phyloP scores from a whole-genome alignment of 1,140 invertebrate species.

The Chymomyza costata region DNA sequence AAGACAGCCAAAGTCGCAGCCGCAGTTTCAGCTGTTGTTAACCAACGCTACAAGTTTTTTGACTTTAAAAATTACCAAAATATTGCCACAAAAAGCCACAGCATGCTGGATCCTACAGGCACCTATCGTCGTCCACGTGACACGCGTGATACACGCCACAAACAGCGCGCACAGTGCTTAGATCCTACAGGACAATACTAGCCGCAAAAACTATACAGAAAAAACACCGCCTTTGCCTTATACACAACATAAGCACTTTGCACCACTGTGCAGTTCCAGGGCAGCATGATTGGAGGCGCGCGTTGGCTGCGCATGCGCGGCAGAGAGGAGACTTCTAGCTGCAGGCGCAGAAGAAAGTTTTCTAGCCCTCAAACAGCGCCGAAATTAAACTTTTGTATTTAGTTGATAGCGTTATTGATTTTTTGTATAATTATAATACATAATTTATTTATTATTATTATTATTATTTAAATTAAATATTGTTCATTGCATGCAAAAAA shows the following conservation, averaged over 20 bases:
- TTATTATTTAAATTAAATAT: conserved; percentile 54
- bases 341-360: conserved; percentile 68
- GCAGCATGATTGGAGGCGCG: conserved; percentile 65
- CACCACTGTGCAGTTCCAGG: too few species aligned
- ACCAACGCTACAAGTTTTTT: background rate
- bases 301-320: conserved; percentile 69
- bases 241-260: conserved; percentile 31
- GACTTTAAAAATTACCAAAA: conserved; percentile 14
- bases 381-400: conserved; percentile 50
- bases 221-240: conserved; percentile 59
- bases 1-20: conserved; percentile 11
- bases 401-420: conserved; percentile 26
- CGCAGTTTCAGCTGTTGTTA: background rate
- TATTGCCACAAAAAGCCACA: conserved; percentile 20
- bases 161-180: conserved; percentile 42
- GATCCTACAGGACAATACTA: conserved; percentile 73
- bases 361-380: background rate
- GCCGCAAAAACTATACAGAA: conserved; percentile 2
- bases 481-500: conserved; percentile 43
- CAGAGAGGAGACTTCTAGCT: conserved; percentile 75
- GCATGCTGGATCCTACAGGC: conserved; percentile 65
- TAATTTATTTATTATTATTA: conserved; percentile 43
- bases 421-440: conserved; percentile 43
- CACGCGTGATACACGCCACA: conserved; percentile 54
- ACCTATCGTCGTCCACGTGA: conserved; percentile 61